Conservation (phyloP, 2,888 invertebrate genomes). For the Cryptocephalus moraei region DNA sequence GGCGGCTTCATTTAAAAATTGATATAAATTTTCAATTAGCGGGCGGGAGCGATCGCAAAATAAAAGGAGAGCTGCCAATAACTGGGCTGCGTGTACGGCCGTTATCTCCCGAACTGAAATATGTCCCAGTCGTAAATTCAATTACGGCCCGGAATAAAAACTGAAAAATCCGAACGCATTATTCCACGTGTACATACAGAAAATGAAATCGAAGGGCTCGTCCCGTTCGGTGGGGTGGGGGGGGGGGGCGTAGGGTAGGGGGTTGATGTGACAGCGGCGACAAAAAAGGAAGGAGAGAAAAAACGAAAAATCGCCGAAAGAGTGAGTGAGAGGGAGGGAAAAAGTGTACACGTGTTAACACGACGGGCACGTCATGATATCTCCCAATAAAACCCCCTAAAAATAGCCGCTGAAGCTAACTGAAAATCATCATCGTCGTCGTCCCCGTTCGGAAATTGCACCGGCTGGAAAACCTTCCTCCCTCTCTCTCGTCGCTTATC, state of each 20-base stretch:
- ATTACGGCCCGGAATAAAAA: slow-evolving; percentile 23
- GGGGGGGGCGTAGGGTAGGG: too few relatives aligned
- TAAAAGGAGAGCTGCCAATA: slow-evolving; percentile 4
- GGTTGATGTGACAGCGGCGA: too few relatives aligned
- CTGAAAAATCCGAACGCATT: slow-evolving; percentile 23
- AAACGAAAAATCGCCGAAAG: slow-evolving; percentile 5
- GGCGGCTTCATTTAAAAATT: slow-evolving; percentile 3
- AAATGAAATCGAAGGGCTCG: slow-evolving; percentile 22
- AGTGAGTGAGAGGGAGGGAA: slow-evolving; percentile 14
- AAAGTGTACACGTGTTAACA: slow-evolving; percentile 31
- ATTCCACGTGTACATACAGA: slow-evolving; percentile 16
- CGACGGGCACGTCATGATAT: slow-evolving; percentile 31
- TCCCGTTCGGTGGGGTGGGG: slow-evolving; percentile 12
- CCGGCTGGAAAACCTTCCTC: slow-evolving; percentile 22
- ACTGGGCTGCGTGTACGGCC: slow-evolving; percentile 2
- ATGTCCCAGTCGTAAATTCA: slow-evolving; percentile 25
- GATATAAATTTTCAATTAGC: slow-evolving; percentile 11
- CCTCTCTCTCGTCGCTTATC: slow-evolving; percentile 5
- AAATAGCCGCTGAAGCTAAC: slow-evolving; percentile 23
- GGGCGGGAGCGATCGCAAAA: slow-evolving; percentile 5
- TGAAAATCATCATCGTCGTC: slow-evolving; percentile 26
- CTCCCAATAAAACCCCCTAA: slow-evolving; percentile 29
- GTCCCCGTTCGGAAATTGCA: slow-evolving; percentile 31
- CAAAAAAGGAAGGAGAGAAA: not conserved
- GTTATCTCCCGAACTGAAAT: slow-evolving; percentile 21